Evolutionary conservation across 2,113 vertebrate genomes (phyloP), one percentile per base, ranked within the genome.

Genomic region (Tachysurus fulvidraco): DNA sequence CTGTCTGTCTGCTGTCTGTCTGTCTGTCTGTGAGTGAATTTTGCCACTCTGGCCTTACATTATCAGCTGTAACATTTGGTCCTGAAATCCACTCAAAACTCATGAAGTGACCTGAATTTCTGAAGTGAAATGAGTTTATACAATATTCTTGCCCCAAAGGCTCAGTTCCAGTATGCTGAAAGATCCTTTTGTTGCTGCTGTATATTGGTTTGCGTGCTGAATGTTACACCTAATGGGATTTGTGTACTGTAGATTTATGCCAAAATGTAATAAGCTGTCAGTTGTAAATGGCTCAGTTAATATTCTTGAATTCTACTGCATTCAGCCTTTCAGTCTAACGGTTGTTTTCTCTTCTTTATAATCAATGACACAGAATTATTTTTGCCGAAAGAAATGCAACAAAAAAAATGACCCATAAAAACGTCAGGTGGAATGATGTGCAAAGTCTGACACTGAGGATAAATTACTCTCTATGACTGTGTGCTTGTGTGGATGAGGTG

Each of bases 401-500:
- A n/a, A 76, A 81, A 82, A 81, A 76, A 46, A 11, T n/a, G 52
- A 81, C 52, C 36, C 50, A 21, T 83, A 44, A 82, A 85, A 50
- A 85, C 78, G 79, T 62, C 69, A 64, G 59, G 50, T 60, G 59
- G 76, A 81, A 89, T 83, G 23, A 17, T 71, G 64, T 36, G 21
- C 55, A 57, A 36, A 69, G 71, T 23, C 55, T 74, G 59, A 52
- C 57, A 57, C 8, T 17, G 76, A 64, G 84, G 25, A 81, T 82
- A 74, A 28, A 74, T 84, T 16, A 12, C 23, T 83, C 16, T 76
- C 36, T 73, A 4, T 73, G 55, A 74, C n/a, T 59, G 62, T 82
- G 23, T 77, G 44, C 82, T 17, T 73, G 46, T 77, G 57, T 79
- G 73, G 28, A 80, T 78, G 57, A 60, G 65, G 74, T 79, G 30